A percentile compares a stretch with the other conserved stretches of the same genome.
Evolutionary conservation across 2,113 vertebrate genomes (phyloP).

Genomic region (Takifugu bimaculatus): DNA sequence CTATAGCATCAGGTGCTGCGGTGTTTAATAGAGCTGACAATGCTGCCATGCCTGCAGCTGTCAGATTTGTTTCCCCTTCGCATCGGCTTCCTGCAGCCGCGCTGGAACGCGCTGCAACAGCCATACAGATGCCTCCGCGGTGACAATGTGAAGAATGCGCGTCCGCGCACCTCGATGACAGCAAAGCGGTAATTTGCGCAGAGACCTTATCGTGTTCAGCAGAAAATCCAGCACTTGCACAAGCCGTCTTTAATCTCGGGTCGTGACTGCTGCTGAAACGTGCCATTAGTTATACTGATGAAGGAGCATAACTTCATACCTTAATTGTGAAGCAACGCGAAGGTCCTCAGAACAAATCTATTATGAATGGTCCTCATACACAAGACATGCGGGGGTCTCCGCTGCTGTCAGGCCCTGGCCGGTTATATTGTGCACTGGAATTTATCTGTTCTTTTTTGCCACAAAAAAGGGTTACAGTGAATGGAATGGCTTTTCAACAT

Average conservation of each 20-base stretch:
- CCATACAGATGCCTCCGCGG: conserved; percentile 38
- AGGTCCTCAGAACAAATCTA: conserved; percentile 73
- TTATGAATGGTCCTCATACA: conserved; percentile 62
- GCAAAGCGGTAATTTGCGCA: conserved; percentile 38
- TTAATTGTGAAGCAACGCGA: conserved; percentile 64
- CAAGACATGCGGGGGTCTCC: conserved; percentile 51
- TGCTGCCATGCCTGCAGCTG: conserved; percentile 32
- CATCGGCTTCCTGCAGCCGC: conserved; percentile 9
- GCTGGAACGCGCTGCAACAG: conserved; percentile 46
- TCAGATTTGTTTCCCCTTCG: conserved; percentile 20
- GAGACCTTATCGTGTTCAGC: conserved; percentile 53
- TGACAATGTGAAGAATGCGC: conserved; percentile 29
- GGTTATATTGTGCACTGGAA: conserved; percentile 43
- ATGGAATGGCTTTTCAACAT: conserved; percentile 54
- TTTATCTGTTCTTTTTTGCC: conserved; percentile 46
- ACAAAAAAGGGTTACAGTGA: conserved; percentile 33
- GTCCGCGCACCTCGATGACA: conserved; percentile 32
- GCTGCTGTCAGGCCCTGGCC: conserved; percentile 35
- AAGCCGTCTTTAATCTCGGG: conserved; percentile 54
- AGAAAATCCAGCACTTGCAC: conserved; percentile 49
- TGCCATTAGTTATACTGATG: conserved; percentile 67
- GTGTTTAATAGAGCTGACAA: conserved; percentile 20
- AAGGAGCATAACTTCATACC: conserved; percentile 70
- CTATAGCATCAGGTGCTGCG: conserved; percentile 4
- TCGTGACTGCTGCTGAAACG: conserved; percentile 54